These are phyloP conservation scores for Channallabes apus DNA, from an alignment of 2,797 vertebrate species.

Conservation along the genomic window DNA sequence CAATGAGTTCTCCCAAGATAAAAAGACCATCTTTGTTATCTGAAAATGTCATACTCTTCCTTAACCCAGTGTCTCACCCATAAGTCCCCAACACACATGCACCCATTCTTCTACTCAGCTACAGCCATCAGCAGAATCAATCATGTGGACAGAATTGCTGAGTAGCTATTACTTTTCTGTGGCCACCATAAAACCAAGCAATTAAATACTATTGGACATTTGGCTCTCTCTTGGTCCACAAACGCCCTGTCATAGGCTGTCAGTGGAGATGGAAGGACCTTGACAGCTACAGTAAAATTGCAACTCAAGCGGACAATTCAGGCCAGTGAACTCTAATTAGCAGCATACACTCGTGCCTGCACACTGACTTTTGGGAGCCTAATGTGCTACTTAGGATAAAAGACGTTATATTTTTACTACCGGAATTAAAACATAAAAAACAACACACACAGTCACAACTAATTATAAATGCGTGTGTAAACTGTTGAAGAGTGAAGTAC, in stretches of 20 bases:
- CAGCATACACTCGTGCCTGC: neutral
- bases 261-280: conserved; percentile 54
- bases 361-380: conserved; percentile 21
- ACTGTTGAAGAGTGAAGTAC: neutral
- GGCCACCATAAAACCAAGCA: conserved; percentile 61
- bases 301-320: conserved; percentile 43
- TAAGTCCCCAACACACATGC: conserved; percentile 15
- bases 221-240: conserved; percentile 49
- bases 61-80: conserved; percentile 12
- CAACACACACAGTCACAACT: neutral
- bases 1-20: neutral
- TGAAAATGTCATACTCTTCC: neutral
- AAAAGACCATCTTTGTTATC: neutral
- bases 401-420: neutral
- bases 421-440: neutral
- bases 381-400: neutral
- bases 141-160: conserved; percentile 66
- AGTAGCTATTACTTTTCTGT: conserved; percentile 57
- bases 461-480: neutral
- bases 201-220: conserved; percentile 62
- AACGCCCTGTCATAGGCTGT: conserved; percentile 40
- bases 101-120: conserved; percentile 24
- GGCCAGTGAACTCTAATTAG: conserved; percentile 37
- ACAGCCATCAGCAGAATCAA: conserved; percentile 60
- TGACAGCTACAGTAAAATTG: conserved; percentile 56